These are phyloP conservation scores for Kryptolebias ocellatus DNA, from an alignment of 2,797 vertebrate genomes.

Conservation along the genomic window DNA sequence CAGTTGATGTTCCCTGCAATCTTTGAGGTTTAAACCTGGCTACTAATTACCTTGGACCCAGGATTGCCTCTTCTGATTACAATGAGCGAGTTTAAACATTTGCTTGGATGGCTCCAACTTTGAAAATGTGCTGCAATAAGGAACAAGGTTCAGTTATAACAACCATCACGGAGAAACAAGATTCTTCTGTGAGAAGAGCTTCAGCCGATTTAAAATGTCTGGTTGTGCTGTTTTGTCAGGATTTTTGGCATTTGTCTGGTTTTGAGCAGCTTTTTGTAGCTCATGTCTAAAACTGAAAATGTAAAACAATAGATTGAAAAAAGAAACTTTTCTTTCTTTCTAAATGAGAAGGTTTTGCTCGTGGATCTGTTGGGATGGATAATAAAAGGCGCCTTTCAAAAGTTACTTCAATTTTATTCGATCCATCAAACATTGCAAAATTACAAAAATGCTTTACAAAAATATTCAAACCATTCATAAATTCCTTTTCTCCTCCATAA, in stretches of 20 bases:
- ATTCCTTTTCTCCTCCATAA: constrained; percentile 1
- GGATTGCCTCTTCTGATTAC: constrained; percentile 13
- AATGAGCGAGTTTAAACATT: constrained; percentile 8
- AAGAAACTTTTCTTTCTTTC: too few species aligned
- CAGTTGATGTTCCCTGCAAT: constrained; percentile 2
- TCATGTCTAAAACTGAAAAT: neutral
- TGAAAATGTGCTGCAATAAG: neutral
- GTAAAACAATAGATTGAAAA: neutral
- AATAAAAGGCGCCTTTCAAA: neutral
- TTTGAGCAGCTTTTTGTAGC: neutral
- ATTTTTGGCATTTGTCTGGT: neutral
- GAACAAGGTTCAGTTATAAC: constrained; percentile 25
- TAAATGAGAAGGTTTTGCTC: too few species aligned
- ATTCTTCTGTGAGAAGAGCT: neutral
- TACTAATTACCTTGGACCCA: constrained; percentile 46
- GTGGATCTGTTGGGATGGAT: neutral
- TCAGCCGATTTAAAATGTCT: neutral
- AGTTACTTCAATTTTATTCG: constrained; percentile 1
- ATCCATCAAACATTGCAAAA: neutral
- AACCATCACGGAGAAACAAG: neutral
- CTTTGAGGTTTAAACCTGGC: constrained; percentile 20
- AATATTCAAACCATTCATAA: constrained; percentile 39
- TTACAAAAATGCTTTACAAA: constrained; percentile 11
- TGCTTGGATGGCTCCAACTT: constrained; percentile 1
- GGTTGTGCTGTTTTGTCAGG: neutral